A percentile compares a stretch with the other conserved stretches of the same genome.
Conservation (phyloP, 2,797 vertebrate genomes). For the Xiphorhynchus erythropygius region DNA sequence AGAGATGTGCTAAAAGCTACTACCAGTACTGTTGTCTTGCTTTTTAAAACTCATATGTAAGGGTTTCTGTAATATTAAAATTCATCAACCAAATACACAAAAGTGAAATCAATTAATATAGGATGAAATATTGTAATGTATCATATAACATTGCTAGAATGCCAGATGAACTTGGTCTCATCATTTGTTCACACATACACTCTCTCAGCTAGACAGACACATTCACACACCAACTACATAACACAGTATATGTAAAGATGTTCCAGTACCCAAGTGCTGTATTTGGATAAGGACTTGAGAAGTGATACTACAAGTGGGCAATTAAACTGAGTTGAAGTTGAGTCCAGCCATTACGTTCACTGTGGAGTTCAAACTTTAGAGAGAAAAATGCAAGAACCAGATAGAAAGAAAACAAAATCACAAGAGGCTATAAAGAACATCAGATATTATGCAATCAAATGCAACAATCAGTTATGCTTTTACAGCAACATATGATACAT, state of each 20-base stretch:
- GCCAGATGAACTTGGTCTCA: conserved; percentile 23
- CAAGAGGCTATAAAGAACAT: conserved; percentile 15
- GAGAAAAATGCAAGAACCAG: not conserved
- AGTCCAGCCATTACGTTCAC: not conserved
- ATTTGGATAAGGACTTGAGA: not conserved
- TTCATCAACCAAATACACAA: not conserved
- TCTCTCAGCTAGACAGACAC: not conserved
- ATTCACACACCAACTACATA: not conserved
- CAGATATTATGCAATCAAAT: conserved; percentile 44
- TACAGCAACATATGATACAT: conserved; percentile 54
- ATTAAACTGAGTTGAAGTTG: not conserved
- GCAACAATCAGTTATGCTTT: conserved; percentile 44
- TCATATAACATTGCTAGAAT: conserved; percentile 21
- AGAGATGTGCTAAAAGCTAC: not conserved
- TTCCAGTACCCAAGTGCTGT: not conserved
- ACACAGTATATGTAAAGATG: not conserved
- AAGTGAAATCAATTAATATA: not conserved
- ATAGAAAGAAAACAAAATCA: not conserved
- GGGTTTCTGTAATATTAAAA: not conserved
- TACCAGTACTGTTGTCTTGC: not conserved
- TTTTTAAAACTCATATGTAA: not conserved
- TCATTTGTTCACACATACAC: not conserved
- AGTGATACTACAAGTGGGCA: not conserved
- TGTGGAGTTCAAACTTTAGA: not conserved
- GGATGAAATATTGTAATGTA: not conserved